Evolutionary conservation across 2,888 invertebrate species (phyloP).

Genomic region (Napeogenes inachia): DNA sequence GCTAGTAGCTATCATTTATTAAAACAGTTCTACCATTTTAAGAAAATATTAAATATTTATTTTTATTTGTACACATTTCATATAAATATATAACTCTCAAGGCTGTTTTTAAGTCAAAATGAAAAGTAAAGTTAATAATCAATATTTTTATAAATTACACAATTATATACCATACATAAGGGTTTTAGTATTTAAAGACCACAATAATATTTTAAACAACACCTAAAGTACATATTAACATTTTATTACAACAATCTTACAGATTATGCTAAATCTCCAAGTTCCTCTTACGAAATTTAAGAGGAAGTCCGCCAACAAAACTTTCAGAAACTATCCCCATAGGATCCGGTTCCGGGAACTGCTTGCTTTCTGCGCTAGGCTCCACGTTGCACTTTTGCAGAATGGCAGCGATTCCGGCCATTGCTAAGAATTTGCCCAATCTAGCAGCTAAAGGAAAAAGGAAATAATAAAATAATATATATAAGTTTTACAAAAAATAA

Average conservation of each 20-base stretch:
- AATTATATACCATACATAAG: background rate
- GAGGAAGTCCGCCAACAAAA: constrained; percentile 30
- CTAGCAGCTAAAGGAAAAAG: constrained; percentile 52
- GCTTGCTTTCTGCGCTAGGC: constrained; percentile 23
- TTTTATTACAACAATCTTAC: background rate
- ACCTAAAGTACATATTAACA: background rate
- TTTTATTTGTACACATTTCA: no score
- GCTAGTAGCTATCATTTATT: no score
- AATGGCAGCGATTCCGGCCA: constrained; percentile 56
- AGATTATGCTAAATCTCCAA: background rate
- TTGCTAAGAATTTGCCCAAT: constrained; percentile 61
- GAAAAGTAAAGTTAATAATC: no score
- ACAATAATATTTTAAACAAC: no score
- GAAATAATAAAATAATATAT: constrained; percentile 1
- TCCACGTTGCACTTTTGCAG: constrained; percentile 35
- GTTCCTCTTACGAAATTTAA: constrained; percentile 25
- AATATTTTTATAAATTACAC: no score
- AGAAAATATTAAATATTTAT: no score
- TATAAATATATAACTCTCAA: no score
- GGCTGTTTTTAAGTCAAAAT: no score
- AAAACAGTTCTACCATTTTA: no score
- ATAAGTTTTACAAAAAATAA: no score
- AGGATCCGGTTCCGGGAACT: constrained; percentile 26
- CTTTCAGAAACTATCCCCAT: constrained; percentile 29
- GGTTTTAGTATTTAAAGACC: background rate